Evolutionary conservation across 2,113 vertebrate species (phyloP).

Genomic region (Salvelinus fontinalis): DNA sequence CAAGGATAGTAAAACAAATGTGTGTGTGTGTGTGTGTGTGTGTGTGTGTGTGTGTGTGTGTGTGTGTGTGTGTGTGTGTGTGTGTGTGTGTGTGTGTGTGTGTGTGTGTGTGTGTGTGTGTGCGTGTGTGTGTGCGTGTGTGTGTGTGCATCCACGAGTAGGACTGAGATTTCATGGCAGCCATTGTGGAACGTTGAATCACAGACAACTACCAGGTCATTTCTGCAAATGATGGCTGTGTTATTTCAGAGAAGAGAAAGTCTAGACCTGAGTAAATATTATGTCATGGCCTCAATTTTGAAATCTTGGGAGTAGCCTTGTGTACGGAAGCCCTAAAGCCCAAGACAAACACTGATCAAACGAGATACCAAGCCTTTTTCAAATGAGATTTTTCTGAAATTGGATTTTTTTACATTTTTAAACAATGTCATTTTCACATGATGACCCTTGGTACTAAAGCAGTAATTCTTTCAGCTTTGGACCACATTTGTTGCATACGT

Average conservation of each 20-base stretch:
- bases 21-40: background rate
- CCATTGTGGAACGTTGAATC: background rate
- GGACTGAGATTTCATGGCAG: background rate
- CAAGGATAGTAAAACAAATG: too few species aligned
- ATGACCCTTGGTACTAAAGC: too few species aligned
- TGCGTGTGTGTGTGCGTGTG: background rate
- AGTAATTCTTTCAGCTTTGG: too few species aligned
- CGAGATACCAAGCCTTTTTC: too few species aligned
- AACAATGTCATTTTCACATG: background rate
- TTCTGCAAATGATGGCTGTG: background rate
- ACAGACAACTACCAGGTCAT: background rate
- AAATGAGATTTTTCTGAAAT: background rate
- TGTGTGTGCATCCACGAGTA: background rate
- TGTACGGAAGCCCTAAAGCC: too few species aligned
- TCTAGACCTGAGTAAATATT: background rate
- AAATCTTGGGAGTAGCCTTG: background rate
- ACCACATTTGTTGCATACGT: too few species aligned
- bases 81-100: background rate
- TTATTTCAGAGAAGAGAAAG: background rate
- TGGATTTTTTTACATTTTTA: background rate
- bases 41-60: background rate
- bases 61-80: background rate
- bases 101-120: background rate
- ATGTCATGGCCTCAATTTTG: conserved; percentile 1
- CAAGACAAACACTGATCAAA: too few species aligned